Evolutionary conservation across 2,797 vertebrate species (phyloP), one percentile per base, ranked within the genome.

Genomic region (Sebastes diaconus): DNA sequence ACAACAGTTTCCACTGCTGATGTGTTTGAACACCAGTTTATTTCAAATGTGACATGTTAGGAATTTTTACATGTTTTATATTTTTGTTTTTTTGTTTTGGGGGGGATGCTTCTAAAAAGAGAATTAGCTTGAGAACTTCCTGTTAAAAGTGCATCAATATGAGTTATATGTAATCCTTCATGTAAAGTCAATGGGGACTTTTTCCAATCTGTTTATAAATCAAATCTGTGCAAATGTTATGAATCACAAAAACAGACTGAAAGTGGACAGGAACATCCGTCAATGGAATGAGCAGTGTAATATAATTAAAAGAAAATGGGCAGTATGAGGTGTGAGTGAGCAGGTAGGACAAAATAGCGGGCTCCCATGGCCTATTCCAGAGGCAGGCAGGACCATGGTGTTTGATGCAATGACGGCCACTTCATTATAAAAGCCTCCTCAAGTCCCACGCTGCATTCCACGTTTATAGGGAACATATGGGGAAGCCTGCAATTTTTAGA

Each of bases 371-470:
- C 88, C 80, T 42, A 73, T 85, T 83, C 82, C 67, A 24, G 57
- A 87, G 73, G 84, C 83, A 90, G 84, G 85, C 85, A 90, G 88
- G 84, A 83, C 88, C 90, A 64, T 85, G 92, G 94, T 91, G 94
- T 96, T 95, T 96, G 95, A 96, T 96, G 94, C 94, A 95, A 94
- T 90, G 94, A 95, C 92, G 95, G 94, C 94, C 93, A 95, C 95
- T 95, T 96, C 92, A 95, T 96, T 95, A 95, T 94, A 91, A 94
- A 94, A 92, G 91, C 94, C 94, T 96, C 94, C 94, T 94, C 93
- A 92, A 94, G 95, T 96, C 95, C 95, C 95, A 95, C 92, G 88
- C 94, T 94, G 95, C 95, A 96, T 96, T 96, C 95, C 95, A 94
- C 81, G 91, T 96, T 93, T 96, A 94, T 95, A 84, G 94, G 87